Conservation (phyloP, 2,888 invertebrate genomes). For the Flexamia atlantica region DNA sequence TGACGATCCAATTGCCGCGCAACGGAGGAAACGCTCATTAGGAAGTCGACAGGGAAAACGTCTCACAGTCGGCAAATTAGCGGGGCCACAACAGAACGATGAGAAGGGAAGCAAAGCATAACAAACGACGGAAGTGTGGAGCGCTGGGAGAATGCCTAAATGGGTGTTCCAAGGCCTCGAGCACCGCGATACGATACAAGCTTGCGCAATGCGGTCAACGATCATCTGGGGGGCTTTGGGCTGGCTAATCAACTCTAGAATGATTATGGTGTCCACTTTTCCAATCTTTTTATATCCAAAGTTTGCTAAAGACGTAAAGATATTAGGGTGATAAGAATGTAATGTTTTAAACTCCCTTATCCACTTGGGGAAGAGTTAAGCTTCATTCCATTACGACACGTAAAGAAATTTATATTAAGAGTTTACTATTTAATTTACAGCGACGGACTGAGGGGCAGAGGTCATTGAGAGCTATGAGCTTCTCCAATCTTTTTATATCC, state of each 20-base stretch:
- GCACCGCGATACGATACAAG: neutral
- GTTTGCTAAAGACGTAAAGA: too few species aligned
- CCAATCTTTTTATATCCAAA: too few species aligned
- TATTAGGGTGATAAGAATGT: too few species aligned
- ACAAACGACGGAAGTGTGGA: slow-evolving; percentile 43
- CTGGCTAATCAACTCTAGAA: too few species aligned
- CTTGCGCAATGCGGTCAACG: slow-evolving; percentile 23
- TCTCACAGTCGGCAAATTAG: slow-evolving; percentile 36
- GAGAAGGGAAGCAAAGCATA: slow-evolving; percentile 31
- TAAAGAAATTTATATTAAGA: neutral
- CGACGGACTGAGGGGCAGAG: neutral
- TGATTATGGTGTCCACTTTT: too few species aligned
- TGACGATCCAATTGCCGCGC: slow-evolving; percentile 40
- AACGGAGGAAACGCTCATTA: slow-evolving; percentile 38
- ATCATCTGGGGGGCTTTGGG: neutral
- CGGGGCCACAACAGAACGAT: slow-evolving; percentile 25
- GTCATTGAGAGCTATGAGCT: slow-evolving; percentile 1
- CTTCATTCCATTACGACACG: too few species aligned
- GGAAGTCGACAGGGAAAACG: slow-evolving; percentile 41
- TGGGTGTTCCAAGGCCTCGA: slow-evolving; percentile 32
- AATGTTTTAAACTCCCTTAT: too few species aligned
- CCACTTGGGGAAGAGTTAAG: too few species aligned
- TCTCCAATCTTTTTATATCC: too few species aligned
- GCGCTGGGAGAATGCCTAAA: slow-evolving; percentile 40
- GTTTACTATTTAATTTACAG: neutral